Conservation (phyloP, 2,113 vertebrate genomes). For the Channa argus region DNA sequence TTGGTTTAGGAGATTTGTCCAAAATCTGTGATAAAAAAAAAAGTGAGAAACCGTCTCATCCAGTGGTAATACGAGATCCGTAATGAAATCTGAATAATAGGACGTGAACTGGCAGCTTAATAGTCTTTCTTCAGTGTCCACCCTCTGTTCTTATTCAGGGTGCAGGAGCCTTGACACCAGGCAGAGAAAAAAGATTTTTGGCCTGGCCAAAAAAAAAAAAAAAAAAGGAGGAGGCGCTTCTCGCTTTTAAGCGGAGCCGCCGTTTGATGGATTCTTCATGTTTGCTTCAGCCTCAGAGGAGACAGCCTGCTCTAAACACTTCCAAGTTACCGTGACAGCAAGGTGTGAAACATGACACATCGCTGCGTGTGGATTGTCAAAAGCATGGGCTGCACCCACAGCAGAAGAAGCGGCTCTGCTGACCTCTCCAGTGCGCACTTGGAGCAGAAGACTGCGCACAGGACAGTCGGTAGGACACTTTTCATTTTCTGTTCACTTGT, state of each 20-base stretch:
- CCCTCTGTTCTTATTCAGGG: slow-evolving; percentile 50
- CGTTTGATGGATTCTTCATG: slow-evolving; percentile 70
- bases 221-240: slow-evolving; percentile 75
- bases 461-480: slow-evolving; percentile 61
- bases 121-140: not conserved
- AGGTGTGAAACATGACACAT: slow-evolving; percentile 61
- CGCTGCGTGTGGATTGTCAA: slow-evolving; percentile 58
- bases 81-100: not conserved
- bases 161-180: slow-evolving; percentile 52
- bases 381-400: slow-evolving; percentile 51
- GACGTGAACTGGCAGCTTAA: not conserved
- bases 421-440: slow-evolving; percentile 45
- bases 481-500: not conserved
- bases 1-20: not conserved
- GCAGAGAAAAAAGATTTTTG: slow-evolving; percentile 51
- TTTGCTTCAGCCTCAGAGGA: slow-evolving; percentile 62
- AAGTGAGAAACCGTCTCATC: not conserved
- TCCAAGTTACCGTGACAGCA: slow-evolving; percentile 56
- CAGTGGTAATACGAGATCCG: not conserved
- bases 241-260: slow-evolving; percentile 56
- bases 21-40: not conserved
- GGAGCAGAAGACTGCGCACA: slow-evolving; percentile 43
- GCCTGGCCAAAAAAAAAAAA: slow-evolving; percentile 41
- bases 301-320: slow-evolving; percentile 57
- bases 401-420: slow-evolving; percentile 28